Conservation (phyloP, 2,888 invertebrate genomes). For the Rotaria macrura region DNA sequence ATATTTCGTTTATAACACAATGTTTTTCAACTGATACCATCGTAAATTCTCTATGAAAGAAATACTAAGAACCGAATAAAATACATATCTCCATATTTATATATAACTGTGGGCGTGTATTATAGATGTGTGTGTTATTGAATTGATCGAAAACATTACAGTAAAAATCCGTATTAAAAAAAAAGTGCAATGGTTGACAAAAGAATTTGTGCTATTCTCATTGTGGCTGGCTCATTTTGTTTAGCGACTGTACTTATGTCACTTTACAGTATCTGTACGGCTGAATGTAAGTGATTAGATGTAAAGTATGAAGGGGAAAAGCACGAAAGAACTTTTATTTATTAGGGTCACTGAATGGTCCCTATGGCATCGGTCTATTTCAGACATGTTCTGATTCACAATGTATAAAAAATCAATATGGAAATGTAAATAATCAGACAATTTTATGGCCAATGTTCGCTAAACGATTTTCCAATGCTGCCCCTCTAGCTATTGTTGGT, state of each 20-base stretch:
- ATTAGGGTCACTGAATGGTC: background rate
- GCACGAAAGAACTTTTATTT: background rate
- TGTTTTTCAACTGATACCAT: too few species aligned
- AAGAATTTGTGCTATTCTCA: background rate
- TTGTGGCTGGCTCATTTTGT: background rate
- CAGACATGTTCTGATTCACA: background rate
- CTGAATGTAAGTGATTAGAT: background rate
- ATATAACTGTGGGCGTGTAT: too few species aligned
- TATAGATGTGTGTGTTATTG: too few species aligned
- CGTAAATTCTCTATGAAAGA: too few species aligned
- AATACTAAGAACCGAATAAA: too few species aligned
- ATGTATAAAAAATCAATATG: slow-evolving; percentile 5
- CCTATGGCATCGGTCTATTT: background rate
- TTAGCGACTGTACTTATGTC: background rate
- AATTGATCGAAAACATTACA: too few species aligned
- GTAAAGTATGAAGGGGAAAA: background rate
- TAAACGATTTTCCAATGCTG: background rate
- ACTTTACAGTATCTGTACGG: background rate
- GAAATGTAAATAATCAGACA: background rate
- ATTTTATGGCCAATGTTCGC: background rate
- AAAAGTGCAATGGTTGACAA: background rate
- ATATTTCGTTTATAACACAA: too few species aligned
- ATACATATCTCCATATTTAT: too few species aligned
- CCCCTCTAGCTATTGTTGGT: background rate
- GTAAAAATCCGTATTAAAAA: background rate